Base-by-base conservation (phyloP, 2,888 invertebrate genomes). In the Lycia hirtaria region DNA sequence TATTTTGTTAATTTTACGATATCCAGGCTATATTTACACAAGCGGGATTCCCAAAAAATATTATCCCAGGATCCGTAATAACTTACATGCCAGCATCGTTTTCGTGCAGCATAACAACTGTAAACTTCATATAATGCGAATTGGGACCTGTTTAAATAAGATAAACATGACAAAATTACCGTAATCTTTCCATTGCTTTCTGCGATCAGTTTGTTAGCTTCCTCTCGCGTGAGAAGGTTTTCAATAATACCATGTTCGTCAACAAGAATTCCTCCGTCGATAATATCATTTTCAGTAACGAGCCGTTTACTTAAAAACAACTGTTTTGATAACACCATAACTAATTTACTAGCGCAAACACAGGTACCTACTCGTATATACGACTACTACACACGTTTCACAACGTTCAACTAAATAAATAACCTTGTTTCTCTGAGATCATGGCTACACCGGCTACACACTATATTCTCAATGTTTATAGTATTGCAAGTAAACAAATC, bases 221-320 rank as follows among this genome's bases (percentile, higher is more conserved):
- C 87, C 7, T 84, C 71, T 35, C 87, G 85, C 28, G 81, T 85
- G 3, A 94, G 71, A 28, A 95, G 81, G 67, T 87, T 79, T 62
- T 88, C 79, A 65, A 95, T 94, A 65, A 91, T 90, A 12, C 95
- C 95, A 73, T 93, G 82, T 57, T 89, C 84, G 48, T 92, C 81
- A 17, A 95, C 93, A 28, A 95, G 78, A 61, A 95, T 92, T 20
- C 93, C 94, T 35, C 94, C 95, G 59, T 93, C 89, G 12, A 90
- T 73, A 44, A 94, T 87, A 38, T 83, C 85, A 53, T 85, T 81
- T 62, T 93, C 89, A 44, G 94, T 85, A 47, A 93, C 93, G 28
- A 95, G 85, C 52, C 81, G 82, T 62, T 72, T 81, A 66, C 93
- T 92, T 62, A 92, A 65, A 85, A 92, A 93, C 71, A 93, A 74